Percentiles rank a stretch among this genome's conserved stretches.
phyloP scores from a whole-genome alignment of 1,140 invertebrate genomes.

The Aphaenogaster rudis region DNA sequence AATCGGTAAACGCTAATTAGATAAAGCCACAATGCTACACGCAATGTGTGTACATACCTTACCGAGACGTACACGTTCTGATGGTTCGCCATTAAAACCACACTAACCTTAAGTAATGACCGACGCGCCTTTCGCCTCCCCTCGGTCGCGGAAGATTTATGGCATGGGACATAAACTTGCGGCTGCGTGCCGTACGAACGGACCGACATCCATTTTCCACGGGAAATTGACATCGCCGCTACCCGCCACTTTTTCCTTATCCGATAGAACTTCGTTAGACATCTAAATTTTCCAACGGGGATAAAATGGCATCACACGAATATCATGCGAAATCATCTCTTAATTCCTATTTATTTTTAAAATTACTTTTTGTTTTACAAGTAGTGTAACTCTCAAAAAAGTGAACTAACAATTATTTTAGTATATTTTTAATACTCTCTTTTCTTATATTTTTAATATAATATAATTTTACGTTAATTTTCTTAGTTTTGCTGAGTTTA shows the following conservation, averaged over 20 bases:
- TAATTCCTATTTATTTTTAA: not conserved
- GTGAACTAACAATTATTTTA: not conserved
- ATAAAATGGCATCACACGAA: not conserved
- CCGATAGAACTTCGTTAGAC: slow-evolving; percentile 41
- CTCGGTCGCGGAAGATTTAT: slow-evolving; percentile 57
- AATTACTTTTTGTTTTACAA: not conserved
- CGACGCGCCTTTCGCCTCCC: slow-evolving; percentile 50
- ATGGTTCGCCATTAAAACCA: slow-evolving; percentile 64
- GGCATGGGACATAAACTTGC: slow-evolving; percentile 52
- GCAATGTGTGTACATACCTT: slow-evolving; percentile 12
- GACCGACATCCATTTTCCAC: slow-evolving; percentile 46
- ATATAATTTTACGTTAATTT: slow-evolving; percentile 21
- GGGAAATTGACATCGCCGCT: slow-evolving; percentile 37
- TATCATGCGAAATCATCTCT: not conserved
- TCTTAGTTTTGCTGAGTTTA: not conserved
- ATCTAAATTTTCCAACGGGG: not conserved
- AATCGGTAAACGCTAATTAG: slow-evolving; percentile 18
- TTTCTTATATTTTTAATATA: not conserved
- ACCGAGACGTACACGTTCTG: slow-evolving; percentile 28
- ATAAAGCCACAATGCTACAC: not conserved
- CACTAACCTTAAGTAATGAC: slow-evolving; percentile 71
- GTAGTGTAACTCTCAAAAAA: not conserved
- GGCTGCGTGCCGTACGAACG: slow-evolving; percentile 28
- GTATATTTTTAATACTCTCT: not conserved
- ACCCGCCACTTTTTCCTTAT: slow-evolving; percentile 34